Percentiles rank a stretch among this genome's conserved stretches.
Evolutionary conservation across 2,888 invertebrate species (phyloP).

Genomic region (Lycophotia porphyrea): DNA sequence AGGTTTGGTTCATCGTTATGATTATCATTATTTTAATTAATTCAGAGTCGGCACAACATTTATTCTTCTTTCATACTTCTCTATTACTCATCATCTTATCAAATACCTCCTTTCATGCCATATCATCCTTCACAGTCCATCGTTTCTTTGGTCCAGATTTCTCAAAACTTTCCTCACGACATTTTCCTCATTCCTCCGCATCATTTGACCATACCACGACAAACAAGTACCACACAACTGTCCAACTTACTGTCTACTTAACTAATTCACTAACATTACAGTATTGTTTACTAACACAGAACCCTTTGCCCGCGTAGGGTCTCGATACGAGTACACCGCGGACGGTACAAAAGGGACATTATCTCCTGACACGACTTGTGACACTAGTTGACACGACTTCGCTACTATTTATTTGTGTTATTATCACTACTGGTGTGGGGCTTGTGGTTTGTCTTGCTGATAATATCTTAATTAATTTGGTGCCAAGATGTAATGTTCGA

Average conservation of each 20-base stretch:
- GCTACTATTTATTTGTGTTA: conserved; percentile 66
- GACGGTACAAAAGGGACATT: conserved; percentile 64
- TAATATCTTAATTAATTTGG: conserved; percentile 63
- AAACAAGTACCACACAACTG: too few species aligned
- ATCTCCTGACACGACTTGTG: conserved; percentile 61
- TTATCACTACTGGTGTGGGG: conserved; percentile 60
- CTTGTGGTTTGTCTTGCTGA: conserved; percentile 48
- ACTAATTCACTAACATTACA: conserved; percentile 18
- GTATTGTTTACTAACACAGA: conserved; percentile 59
- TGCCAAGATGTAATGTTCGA: conserved; percentile 24
- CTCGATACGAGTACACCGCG: conserved; percentile 20
- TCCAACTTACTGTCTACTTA: conserved; percentile 7
- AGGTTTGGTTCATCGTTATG: too few species aligned
- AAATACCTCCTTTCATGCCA: too few species aligned
- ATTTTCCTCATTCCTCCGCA: too few species aligned
- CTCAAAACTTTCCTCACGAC: too few species aligned
- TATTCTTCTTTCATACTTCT: too few species aligned
- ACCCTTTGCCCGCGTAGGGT: conserved; percentile 60
- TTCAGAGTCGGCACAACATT: too few species aligned
- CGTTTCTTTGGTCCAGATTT: too few species aligned
- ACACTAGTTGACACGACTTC: conserved; percentile 43
- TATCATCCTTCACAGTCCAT: too few species aligned
- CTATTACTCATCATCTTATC: too few species aligned
- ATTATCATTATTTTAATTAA: too few species aligned
- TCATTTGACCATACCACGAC: too few species aligned